Evolutionary conservation across 2,888 invertebrate species (phyloP).

Genomic region (Caenorhabditis zanzibari): DNA sequence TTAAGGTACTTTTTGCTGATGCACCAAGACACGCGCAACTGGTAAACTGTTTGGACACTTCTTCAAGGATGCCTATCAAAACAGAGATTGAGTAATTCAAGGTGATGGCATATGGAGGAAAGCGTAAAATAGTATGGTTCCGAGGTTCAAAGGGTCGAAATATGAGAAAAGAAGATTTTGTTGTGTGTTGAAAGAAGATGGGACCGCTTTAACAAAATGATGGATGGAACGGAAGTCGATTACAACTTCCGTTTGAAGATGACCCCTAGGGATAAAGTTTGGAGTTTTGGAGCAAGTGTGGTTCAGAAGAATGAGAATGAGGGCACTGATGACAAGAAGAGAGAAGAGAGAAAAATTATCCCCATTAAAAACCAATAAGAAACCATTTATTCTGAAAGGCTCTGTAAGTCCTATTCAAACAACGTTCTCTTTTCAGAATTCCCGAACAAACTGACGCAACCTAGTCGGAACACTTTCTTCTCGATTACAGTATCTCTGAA

Average conservation of each 20-base stretch:
- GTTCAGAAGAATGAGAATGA: background rate
- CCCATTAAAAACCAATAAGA: too few species aligned
- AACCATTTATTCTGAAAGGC: too few species aligned
- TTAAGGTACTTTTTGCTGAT: constrained; percentile 41
- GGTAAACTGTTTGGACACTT: constrained; percentile 59
- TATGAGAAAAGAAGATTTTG: background rate
- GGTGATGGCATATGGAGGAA: constrained; percentile 17
- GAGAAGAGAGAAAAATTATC: background rate
- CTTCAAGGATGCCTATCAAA: constrained; percentile 45
- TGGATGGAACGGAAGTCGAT: constrained; percentile 53
- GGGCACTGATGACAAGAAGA: background rate
- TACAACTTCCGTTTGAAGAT: constrained; percentile 52
- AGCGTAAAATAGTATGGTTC: too few species aligned
- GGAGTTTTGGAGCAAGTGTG: too few species aligned
- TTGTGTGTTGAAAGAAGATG: background rate
- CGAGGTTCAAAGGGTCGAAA: background rate
- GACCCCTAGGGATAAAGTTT: constrained; percentile 34
- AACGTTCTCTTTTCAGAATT: background rate
- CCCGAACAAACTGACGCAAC: constrained; percentile 24
- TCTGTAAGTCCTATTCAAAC: constrained; percentile 32
- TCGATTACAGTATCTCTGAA: constrained; percentile 16
- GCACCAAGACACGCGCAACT: constrained; percentile 47
- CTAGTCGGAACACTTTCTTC: constrained; percentile 38
- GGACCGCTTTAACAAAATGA: constrained; percentile 46
- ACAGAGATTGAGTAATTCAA: constrained; percentile 56